Conservation (phyloP, 2,113 vertebrate genomes). For the Dromas ardeola region DNA sequence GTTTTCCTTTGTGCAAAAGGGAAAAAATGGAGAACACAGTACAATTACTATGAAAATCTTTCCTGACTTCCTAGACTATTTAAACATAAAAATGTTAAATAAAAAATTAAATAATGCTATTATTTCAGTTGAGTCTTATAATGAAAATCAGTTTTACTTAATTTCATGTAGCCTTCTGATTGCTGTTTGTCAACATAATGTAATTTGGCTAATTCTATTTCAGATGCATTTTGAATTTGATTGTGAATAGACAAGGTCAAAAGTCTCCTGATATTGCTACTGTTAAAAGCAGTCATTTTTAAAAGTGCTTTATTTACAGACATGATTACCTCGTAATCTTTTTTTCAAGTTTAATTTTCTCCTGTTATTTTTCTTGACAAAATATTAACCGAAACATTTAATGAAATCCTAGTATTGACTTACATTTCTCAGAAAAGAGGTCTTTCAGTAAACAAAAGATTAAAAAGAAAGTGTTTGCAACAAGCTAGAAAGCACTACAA, state of each 20-base stretch:
- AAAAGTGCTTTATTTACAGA: not conserved
- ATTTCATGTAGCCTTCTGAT: not conserved
- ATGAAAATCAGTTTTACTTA: not conserved
- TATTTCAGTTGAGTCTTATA: not conserved
- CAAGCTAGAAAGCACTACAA: not conserved
- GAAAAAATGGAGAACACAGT: not conserved
- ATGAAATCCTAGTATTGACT: not conserved
- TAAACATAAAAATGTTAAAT: not conserved
- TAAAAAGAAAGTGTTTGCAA: not conserved
- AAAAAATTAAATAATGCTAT: not conserved
- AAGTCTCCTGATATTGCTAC: not conserved
- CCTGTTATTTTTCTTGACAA: not conserved
- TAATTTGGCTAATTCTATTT: conserved; percentile 5
- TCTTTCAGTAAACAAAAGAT: not conserved
- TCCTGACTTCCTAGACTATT: not conserved
- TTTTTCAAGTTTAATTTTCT: not conserved
- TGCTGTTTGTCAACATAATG: not conserved
- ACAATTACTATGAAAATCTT: not conserved
- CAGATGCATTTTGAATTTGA: not conserved
- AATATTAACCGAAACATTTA: not conserved
- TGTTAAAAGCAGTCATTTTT: not conserved
- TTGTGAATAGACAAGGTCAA: not conserved
- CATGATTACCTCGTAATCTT: not conserved
- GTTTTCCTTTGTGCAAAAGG: not conserved
- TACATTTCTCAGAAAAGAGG: not conserved